Evolutionary conservation across 2,797 vertebrate species (phyloP).

Genomic region (Leptoclinus maculatus): DNA sequence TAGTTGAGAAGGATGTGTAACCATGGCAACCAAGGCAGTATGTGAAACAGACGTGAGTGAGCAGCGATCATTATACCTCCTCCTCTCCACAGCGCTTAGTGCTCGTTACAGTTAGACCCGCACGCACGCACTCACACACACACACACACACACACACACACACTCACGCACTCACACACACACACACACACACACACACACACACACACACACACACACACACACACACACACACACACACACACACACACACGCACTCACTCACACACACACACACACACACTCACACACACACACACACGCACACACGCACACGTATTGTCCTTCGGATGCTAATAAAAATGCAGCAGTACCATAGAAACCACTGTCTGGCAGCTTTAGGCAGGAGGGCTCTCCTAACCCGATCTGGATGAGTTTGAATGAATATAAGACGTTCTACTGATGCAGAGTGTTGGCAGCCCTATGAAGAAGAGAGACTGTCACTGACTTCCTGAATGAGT

Average conservation of each 20-base stretch:
- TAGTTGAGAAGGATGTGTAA: slow-evolving; percentile 42
- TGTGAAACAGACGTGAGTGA: slow-evolving; percentile 35
- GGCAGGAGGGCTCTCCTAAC: slow-evolving; percentile 1
- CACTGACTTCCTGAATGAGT: background rate
- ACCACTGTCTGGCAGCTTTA: slow-evolving; percentile 7
- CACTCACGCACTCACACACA: background rate
- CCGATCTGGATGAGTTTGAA: background rate
- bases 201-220: background rate
- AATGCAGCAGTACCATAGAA: slow-evolving; percentile 12
- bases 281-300: background rate
- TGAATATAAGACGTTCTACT: background rate
- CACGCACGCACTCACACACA: background rate
- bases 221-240: background rate
- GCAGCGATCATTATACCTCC: slow-evolving; percentile 10
- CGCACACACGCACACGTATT: background rate
- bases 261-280: background rate
- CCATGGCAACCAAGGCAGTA: slow-evolving; percentile 58
- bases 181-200: background rate
- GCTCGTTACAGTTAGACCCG: background rate
- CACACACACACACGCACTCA: background rate
- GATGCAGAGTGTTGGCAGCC: background rate
- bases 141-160: background rate
- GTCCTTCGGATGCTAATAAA: slow-evolving; percentile 18
- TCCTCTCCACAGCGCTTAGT: slow-evolving; percentile 13
- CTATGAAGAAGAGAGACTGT: background rate